phyloP scores from a whole-genome alignment of 2,113 vertebrate species.

The Lontra canadensis region DNA sequence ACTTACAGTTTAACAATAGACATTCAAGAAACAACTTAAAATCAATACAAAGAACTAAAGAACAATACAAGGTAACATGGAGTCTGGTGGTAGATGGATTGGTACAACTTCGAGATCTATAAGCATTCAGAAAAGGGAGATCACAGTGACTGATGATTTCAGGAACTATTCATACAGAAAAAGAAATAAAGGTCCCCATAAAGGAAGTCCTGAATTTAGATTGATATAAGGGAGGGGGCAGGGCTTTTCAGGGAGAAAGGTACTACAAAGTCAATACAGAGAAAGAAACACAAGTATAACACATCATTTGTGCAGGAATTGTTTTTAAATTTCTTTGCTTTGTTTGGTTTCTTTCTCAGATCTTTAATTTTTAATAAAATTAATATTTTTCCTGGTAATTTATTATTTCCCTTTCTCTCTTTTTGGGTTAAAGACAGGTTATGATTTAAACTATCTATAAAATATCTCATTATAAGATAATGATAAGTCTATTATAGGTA shows the following conservation, averaged over 20 bases:
- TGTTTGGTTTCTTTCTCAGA: neutral
- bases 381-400: neutral
- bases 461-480: neutral
- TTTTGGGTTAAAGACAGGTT: neutral
- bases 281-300: neutral
- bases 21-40: neutral
- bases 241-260: neutral
- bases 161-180: neutral
- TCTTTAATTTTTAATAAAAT: neutral
- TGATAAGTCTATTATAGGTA: neutral
- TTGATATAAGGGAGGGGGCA: too few species aligned
- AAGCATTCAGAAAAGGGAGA: neutral
- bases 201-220: neutral
- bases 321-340: neutral
- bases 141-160: neutral
- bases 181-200: neutral
- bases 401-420: neutral
- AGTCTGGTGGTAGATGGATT: neutral
- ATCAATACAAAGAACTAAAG: conserved; percentile 13
- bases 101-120: neutral
- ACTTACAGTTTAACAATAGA: neutral
- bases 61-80: neutral
- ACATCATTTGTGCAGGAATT: neutral
- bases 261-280: neutral
- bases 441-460: neutral